Evolutionary conservation across 2,888 invertebrate genomes (phyloP).

Genomic region (Drosophila prostipennis): DNA sequence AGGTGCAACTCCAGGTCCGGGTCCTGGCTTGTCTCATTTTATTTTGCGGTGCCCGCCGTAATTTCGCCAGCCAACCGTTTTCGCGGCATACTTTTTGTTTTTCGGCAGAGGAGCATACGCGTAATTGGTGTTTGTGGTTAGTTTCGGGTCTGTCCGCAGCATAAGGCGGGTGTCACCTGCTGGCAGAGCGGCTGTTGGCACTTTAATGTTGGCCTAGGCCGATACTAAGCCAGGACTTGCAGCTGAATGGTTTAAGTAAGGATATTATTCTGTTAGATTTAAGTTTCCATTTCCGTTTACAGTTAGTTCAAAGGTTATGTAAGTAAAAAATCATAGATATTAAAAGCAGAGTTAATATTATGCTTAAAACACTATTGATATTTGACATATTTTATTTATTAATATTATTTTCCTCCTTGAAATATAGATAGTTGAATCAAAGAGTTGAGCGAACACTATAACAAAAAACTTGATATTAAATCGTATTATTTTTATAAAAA

Average conservation of each 20-base stretch:
- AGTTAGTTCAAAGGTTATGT: too few relatives aligned
- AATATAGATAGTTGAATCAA: too few relatives aligned
- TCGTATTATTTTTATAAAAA: too few relatives aligned
- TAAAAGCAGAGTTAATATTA: too few relatives aligned
- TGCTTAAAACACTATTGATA: too few relatives aligned
- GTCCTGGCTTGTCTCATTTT: constrained; percentile 35
- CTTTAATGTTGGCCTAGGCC: constrained; percentile 60
- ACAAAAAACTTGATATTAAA: too few relatives aligned
- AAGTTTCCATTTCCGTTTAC: too few relatives aligned
- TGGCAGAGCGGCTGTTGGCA: constrained; percentile 32
- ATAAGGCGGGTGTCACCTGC: constrained; percentile 32
- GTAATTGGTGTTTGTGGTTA: constrained; percentile 66
- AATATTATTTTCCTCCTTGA: too few relatives aligned
- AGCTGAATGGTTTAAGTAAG: background rate
- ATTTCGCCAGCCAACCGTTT: constrained; percentile 44
- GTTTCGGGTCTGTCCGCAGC: constrained; percentile 22
- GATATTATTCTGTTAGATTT: too few relatives aligned
- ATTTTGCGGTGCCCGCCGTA: constrained; percentile 44
- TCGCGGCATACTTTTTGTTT: constrained; percentile 21
- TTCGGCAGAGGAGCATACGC: constrained; percentile 37
- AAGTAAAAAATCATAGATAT: too few relatives aligned
- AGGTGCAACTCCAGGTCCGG: constrained; percentile 32
- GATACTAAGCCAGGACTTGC: background rate
- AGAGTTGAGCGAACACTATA: too few relatives aligned
- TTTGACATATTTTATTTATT: too few relatives aligned